A percentile compares a stretch with the other conserved stretches of the same genome.
Conservation (phyloP, 2,888 invertebrate genomes). For the Unio delphinus region DNA sequence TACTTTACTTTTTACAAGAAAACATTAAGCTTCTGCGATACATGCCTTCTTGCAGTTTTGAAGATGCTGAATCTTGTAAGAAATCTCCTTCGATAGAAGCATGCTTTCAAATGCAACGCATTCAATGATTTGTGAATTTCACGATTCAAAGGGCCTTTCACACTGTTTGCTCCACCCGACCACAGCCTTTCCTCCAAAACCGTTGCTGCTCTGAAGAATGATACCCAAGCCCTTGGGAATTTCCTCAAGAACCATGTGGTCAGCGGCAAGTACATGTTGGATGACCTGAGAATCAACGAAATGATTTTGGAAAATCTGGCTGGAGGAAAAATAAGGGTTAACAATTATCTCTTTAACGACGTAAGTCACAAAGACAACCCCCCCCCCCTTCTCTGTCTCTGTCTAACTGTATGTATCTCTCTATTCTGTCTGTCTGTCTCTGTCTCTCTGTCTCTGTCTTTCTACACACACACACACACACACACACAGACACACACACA, state of each 20-base stretch:
- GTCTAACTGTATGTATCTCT: not conserved
- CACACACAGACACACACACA: no score
- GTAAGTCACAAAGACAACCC: constrained; percentile 11
- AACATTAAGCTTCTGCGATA: no score
- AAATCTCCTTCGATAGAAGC: no score
- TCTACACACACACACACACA: no score
- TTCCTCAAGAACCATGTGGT: constrained; percentile 50
- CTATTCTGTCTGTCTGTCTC: not conserved
- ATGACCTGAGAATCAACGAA: constrained; percentile 41
- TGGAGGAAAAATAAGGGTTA: constrained; percentile 38
- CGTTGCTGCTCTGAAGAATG: constrained; percentile 20
- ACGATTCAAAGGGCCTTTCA: constrained; percentile 39
- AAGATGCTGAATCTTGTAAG: no score
- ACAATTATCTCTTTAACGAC: constrained; percentile 31
- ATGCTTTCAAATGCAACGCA: no score
- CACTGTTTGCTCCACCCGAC: constrained; percentile 37
- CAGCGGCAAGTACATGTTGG: constrained; percentile 17
- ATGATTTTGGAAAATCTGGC: constrained; percentile 30
- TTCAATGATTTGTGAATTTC: no score
- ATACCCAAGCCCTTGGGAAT: constrained; percentile 25
- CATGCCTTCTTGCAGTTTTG: no score
- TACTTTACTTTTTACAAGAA: no score
- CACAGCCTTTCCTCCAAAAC: constrained; percentile 17
- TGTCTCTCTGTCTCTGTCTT: no score
- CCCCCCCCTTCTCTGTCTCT: not conserved